Evolutionary conservation across 2,113 vertebrate species (phyloP).

Genomic region (Chaetorhynchus papuensis): DNA sequence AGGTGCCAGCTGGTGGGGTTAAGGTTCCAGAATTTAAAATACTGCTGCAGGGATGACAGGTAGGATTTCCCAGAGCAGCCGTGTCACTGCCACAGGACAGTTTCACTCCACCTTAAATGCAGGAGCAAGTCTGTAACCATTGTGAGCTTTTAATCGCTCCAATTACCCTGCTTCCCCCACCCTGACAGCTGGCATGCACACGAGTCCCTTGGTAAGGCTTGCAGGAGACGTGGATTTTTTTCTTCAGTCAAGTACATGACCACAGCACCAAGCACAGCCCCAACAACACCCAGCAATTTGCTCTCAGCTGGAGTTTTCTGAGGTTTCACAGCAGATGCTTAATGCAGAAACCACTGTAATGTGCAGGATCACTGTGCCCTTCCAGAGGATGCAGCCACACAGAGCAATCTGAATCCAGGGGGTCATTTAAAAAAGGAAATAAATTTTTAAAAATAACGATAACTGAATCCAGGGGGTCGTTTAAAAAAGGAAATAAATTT

Average conservation of each 20-base stretch:
- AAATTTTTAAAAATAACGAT: not conserved
- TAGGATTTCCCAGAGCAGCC: not conserved
- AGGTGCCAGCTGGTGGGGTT: not conserved
- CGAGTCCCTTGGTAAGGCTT: not conserved
- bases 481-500: not conserved
- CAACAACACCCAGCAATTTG: not conserved
- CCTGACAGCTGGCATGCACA: conserved; percentile 34
- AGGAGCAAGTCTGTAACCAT: not conserved
- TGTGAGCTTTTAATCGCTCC: conserved; percentile 55
- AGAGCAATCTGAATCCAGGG: not conserved
- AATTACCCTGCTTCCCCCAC: conserved; percentile 18
- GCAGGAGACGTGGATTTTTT: not conserved
- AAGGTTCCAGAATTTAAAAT: not conserved
- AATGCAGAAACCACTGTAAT: not conserved
- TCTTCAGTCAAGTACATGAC: not conserved
- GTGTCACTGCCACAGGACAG: not conserved
- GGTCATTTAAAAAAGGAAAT: not conserved
- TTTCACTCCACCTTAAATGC: conserved; percentile 42
- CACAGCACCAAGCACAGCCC: not conserved
- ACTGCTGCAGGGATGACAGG: not conserved
- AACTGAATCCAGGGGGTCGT: not conserved
- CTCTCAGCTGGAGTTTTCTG: conserved; percentile 21
- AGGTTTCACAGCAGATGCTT: conserved; percentile 1
- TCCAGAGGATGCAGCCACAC: not conserved
- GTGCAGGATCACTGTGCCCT: not conserved